Base-by-base conservation (phyloP, 2,797 vertebrate genomes). In the Halcyon smyrnensis region DNA sequence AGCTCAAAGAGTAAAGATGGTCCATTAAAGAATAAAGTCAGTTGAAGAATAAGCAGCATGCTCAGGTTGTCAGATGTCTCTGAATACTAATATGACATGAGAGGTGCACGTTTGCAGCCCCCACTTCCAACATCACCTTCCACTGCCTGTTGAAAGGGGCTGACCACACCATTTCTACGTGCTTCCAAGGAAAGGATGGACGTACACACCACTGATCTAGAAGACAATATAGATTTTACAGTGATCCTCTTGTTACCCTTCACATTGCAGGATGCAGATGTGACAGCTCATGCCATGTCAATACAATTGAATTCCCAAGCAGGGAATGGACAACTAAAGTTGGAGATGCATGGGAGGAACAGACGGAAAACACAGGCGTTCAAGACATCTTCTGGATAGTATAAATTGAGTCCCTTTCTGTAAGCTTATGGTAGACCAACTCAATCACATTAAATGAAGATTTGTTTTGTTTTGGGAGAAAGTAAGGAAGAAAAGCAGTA, bases 341-440 rank as follows among this genome's bases (percentile, higher is more conserved):
- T 84, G 69, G 50, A 87, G 25, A 45, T 25, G 2, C 15, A 6
- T 56, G 16, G 20, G 15, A 62, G 30, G 16, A 67, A 85, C 3
- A 17, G 21, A 39, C 4, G 69, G n/a, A 82, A 95, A 89, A 82
- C 48, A 73, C 3, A 6, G 9, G 12, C 4, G 19, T 62, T 75
- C 28, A 86, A 82, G 41, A 75, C 25, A 36, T 89, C 41, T 68
- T 80, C 24, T 41, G 78, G 91, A 57, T 32, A 63, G 54, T 76
- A 53, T 37, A 56, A 63, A 65, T 32, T 39, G 23, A 82, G 25
- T 78, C 13, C 15, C 27, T 84, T n/a, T 43, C 28, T 60, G 39
- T 96, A 96, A 59, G 83, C 25, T 93, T 41, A 20, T 5, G 24
- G 46, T 34, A 87, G 76, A 95, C 30, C 50, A 94, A 63, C 24